Evolutionary conservation across 1,140 invertebrate genomes (phyloP).

Genomic region (Panonychus citri): DNA sequence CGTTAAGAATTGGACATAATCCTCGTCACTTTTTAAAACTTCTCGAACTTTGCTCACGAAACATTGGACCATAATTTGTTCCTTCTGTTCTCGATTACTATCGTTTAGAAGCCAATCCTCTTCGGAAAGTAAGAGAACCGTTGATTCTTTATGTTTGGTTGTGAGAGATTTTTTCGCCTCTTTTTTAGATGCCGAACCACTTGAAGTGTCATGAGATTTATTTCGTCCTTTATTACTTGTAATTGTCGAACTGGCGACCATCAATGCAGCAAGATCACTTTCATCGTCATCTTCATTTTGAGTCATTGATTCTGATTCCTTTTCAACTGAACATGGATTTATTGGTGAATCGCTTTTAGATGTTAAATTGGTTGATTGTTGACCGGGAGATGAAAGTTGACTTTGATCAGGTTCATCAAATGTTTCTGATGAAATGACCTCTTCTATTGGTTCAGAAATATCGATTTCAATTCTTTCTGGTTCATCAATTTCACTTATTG

Average conservation of each 20-base stretch:
- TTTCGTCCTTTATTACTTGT: slow-evolving; percentile 1
- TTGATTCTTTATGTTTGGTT: neutral
- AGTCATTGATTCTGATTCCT: neutral
- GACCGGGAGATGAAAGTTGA: no score
- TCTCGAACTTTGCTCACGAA: neutral
- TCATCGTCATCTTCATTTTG: slow-evolving; percentile 4
- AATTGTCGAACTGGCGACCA: slow-evolving; percentile 9
- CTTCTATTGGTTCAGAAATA: no score
- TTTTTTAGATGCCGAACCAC: neutral
- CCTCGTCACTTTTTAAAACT: neutral
- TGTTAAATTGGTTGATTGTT: no score
- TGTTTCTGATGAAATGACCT: no score
- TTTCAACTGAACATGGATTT: no score
- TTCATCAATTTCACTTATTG: no score
- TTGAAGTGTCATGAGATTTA: neutral
- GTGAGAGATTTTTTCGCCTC: neutral
- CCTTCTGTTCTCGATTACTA: neutral
- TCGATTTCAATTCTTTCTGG: no score
- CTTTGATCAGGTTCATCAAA: no score
- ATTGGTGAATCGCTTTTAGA: no score
- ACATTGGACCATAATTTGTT: neutral
- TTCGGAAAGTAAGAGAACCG: neutral
- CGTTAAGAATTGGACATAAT: neutral
- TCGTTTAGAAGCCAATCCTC: neutral
- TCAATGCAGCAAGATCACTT: slow-evolving; percentile 7